These are phyloP conservation scores for Benitochromis conjunctus DNA, from an alignment of 2,113 vertebrate species.

Conservation along the genomic window DNA sequence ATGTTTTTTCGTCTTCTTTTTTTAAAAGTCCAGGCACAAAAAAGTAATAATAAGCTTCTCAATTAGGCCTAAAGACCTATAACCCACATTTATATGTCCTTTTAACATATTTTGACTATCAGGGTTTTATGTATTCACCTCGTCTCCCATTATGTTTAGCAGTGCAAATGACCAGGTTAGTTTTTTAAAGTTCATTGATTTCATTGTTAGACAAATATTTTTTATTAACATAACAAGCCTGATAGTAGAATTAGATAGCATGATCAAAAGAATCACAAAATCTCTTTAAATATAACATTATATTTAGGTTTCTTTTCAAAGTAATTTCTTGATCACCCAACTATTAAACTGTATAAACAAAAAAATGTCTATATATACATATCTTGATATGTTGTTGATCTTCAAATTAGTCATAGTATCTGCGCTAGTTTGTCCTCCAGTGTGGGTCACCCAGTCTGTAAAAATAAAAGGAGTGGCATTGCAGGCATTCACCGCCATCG, in stretches of 20 bases:
- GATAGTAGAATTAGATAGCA: neutral
- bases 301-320: accelerated
- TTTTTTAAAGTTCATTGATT: neutral
- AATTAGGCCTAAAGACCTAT: neutral
- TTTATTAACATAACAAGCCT: neutral
- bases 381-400: neutral
- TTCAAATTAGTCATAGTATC: constrained; percentile 4
- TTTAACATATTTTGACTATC: neutral
- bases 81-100: neutral
- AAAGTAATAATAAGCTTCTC: neutral
- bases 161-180: neutral
- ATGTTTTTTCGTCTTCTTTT: neutral
- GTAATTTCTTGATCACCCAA: neutral
- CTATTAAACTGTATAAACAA: neutral
- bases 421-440: constrained; percentile 1
- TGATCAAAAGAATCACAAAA: neutral
- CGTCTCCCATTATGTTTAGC: neutral
- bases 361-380: neutral
- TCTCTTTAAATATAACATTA: neutral
- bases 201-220: neutral
- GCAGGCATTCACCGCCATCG: constrained; percentile 48
- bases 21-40: neutral
- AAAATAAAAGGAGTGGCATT: constrained; percentile 66
- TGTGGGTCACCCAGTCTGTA: constrained; percentile 47
- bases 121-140: neutral